Conservation (phyloP, 1,140 invertebrate genomes). For the Trichonephila inaurata region DNA sequence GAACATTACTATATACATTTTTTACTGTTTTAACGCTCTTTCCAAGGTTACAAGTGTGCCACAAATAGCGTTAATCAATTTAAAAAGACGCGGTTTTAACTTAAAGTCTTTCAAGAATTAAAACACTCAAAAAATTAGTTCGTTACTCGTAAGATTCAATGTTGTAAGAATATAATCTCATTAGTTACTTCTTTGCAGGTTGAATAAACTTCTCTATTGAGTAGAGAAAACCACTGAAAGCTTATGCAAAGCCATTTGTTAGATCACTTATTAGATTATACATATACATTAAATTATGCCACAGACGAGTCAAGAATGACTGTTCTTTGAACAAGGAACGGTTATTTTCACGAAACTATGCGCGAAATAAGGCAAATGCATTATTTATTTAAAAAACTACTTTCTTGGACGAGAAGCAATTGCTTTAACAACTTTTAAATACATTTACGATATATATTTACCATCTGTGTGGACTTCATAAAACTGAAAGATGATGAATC, state of each 20-base stretch:
- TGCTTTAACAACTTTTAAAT: background rate
- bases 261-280: constrained; percentile 16
- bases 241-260: constrained; percentile 18
- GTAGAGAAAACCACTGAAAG: background rate
- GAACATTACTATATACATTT: too few relatives aligned
- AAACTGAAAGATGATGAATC: background rate
- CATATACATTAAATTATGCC: background rate
- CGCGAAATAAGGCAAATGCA: background rate
- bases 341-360: background rate
- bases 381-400: constrained; percentile 33
- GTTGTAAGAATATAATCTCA: background rate
- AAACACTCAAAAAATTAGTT: too few relatives aligned
- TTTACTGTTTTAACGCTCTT: too few relatives aligned
- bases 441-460: background rate
- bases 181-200: background rate
- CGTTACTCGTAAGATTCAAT: background rate
- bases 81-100: too few relatives aligned
- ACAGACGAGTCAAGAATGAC: background rate
- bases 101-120: too few relatives aligned
- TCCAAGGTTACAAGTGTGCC: too few relatives aligned
- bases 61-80: too few relatives aligned
- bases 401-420: background rate
- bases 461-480: background rate
- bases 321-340: background rate
- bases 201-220: background rate